Conservation (phyloP, 2,797 vertebrate species). For the Cichlasoma orientale region DNA sequence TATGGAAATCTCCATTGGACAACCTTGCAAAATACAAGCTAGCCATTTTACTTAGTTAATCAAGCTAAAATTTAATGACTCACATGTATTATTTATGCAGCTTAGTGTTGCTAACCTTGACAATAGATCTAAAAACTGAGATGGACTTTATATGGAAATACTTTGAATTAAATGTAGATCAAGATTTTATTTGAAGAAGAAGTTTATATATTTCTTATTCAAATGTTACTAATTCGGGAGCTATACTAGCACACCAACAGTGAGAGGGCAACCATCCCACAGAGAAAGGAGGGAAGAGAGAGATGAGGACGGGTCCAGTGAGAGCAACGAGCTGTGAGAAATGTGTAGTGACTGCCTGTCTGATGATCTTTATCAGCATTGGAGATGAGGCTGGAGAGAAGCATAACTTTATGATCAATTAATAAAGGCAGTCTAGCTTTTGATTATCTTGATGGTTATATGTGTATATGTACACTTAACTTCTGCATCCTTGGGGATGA, state of each 20-base stretch:
- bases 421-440: not conserved
- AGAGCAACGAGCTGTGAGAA: not conserved
- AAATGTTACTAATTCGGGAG: not conserved
- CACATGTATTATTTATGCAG: no score
- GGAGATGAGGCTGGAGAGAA: not conserved
- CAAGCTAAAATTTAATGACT: not conserved
- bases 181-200: not conserved
- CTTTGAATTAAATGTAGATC: not conserved
- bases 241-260: accelerated
- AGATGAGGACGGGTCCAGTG: accelerated
- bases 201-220: not conserved
- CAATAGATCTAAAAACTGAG: not conserved
- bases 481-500: not conserved
- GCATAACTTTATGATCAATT: not conserved
- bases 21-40: not conserved
- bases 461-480: not conserved
- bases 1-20: not conserved
- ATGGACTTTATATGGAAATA: not conserved
- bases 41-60: accelerated
- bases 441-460: not conserved
- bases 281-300: no score
- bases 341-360: no score
- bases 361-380: not conserved
- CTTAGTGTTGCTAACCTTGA: not conserved
- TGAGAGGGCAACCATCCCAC: not conserved